Evolutionary conservation across 2,797 vertebrate species (phyloP), one percentile per base, ranked within the genome.

Genomic region (Melanotaenia maccullochi): DNA sequence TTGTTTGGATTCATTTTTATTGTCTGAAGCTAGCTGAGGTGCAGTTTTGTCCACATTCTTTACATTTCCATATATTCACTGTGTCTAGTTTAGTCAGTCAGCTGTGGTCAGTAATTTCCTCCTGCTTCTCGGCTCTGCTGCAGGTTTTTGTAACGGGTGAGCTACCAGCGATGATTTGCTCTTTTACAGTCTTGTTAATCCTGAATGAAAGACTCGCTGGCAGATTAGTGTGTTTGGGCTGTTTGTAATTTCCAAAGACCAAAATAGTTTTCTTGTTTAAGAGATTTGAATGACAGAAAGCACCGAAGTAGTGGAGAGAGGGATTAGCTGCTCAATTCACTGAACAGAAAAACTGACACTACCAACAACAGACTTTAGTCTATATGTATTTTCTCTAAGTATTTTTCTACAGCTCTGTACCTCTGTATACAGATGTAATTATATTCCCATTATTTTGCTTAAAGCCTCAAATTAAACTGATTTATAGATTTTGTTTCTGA

Each of bases 151-250:
- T 72, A 44, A 62, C n/a, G 24, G 65, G 49, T 78, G 57, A 80
- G 57, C 68, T 61, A 57, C 59, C 81, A 42, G 60, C 32, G 4
- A 44, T 74, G 60, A 74, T 71, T 73, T 70, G 62, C 73, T 82
- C 57, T 71, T 65, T 82, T 63, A 75, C 73, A 60, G 33, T 70
- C 66, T 66, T 54, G 78, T 74, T 80, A 85, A 82, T 75, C 65
- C 55, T 58, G 56, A 70, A 74, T 87, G 75, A 73, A 73, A 70
- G 64, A 61, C 67, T 57, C 60, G 0, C 30, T 69, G 65, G 61
- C 67, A 77, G 66, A 82, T 81, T 71, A 76, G 58, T n/a, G 55
- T 5, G 9, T 59, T 49, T 60, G 63, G 52, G 65, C 40, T 73
- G 69, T 65, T 55, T 73, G 66, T 76, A 32, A 63, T 76, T 75